Base-by-base conservation (phyloP, 2,113 vertebrate species). In the Prunella himalayana region DNA sequence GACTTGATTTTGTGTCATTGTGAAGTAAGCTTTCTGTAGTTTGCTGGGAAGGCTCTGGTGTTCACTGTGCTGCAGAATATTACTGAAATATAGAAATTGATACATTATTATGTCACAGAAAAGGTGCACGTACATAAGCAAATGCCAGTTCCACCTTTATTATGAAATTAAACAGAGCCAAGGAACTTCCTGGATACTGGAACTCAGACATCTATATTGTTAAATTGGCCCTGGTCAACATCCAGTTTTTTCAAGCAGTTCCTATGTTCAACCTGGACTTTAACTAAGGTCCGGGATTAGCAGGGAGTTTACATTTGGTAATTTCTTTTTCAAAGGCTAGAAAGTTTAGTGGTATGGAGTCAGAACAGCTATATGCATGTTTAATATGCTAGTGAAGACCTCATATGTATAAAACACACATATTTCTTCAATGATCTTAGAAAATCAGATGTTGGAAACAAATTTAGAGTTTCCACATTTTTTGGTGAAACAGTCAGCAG, bases 111-210 rank as follows among this genome's bases (percentile, higher is more conserved):
- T 72, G 86, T 92, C 89, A 89, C 25, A 91, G 49, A 75, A 87
- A 85, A 92, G 25, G 73, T 82, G 70, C 0, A 3, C 6, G 21
- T 44, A 28, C 53, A 53, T 68, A 91, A 91, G 78, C 15, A 88
- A 85, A 76, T 86, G 75, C 59, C 45, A 79, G 31, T 92, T 89
- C 45, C 49, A 85, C 19, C 45, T 87, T 81, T 75, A 33, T 81
- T 75, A 86, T 51, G 70, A 94, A 71, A 76, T 76, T 71, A 87
- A 89, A 86, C 41, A 65, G 54, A 73, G 23, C 28, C 59, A 90
- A 92, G 35, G 42, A 80, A 47, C 88, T 95, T 95, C 64, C 82
- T 88, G 85, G 57, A 90, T 94, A 54, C 66, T 85, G 53, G 18
- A 93, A 76, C 6, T 70, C 47, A 73, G 72, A 84, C 66, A 72